Evolutionary conservation across 2,113 vertebrate genomes (phyloP).

Genomic region (Taurulus bubalis): DNA sequence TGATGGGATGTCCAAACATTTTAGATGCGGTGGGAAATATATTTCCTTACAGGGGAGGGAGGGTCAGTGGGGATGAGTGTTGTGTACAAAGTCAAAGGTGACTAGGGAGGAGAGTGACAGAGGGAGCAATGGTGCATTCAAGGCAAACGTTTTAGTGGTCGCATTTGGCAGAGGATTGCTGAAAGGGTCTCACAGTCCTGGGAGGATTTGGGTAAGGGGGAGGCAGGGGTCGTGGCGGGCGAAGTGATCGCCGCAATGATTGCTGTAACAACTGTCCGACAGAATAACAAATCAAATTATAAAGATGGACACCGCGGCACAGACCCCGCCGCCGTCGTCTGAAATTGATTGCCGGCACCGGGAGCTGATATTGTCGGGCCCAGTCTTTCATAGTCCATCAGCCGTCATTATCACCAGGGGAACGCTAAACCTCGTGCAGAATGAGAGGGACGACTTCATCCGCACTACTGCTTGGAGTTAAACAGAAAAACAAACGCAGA

Average conservation of each 20-base stretch:
- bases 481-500: constrained; percentile 23
- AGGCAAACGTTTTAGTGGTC: constrained; percentile 37
- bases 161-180: constrained; percentile 44
- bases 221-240: constrained; percentile 41
- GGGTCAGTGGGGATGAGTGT: constrained; percentile 19
- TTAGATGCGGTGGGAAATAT: constrained; percentile 63
- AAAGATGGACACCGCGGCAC: constrained; percentile 71
- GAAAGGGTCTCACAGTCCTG: constrained; percentile 31
- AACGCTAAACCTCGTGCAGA: constrained; percentile 65
- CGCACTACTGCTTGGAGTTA: constrained; percentile 6
- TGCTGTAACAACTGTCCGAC: constrained; percentile 77
- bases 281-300: constrained; percentile 84
- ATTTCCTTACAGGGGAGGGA: constrained; percentile 4
- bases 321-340: constrained; percentile 58
- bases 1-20: constrained; percentile 78
- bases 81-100: constrained; percentile 62
- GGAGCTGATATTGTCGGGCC: constrained; percentile 69
- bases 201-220: constrained; percentile 37
- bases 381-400: constrained; percentile 79
- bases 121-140: constrained; percentile 46
- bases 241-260: constrained; percentile 72
- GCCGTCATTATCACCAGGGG: constrained; percentile 76
- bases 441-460: constrained; percentile 51
- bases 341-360: constrained; percentile 77
- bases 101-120: constrained; percentile 26